These are phyloP conservation scores for Pseudococcus jackbeardsleyi DNA, from an alignment of 2,888 invertebrate species.

Conservation along the genomic window DNA sequence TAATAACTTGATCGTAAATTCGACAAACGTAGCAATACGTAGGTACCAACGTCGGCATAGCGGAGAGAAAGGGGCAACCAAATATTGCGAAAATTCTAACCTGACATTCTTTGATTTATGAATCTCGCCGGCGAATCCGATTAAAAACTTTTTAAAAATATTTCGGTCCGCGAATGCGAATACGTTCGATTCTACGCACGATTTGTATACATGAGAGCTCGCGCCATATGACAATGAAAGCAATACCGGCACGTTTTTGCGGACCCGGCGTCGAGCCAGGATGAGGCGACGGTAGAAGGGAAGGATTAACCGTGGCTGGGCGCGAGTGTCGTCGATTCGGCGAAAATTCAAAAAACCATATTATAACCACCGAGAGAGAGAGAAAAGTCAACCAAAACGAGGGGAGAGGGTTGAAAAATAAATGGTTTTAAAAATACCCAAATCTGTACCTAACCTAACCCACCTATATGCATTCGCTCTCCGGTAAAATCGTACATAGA, in stretches of 20 bases:
- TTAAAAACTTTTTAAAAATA: conserved; percentile 31
- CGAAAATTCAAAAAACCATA: background rate
- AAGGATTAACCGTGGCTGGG: background rate
- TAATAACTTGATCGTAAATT: background rate
- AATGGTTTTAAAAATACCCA: background rate
- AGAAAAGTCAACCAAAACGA: background rate
- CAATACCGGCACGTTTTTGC: background rate
- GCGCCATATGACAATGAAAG: conserved; percentile 43
- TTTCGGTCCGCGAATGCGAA: background rate
- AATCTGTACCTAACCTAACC: background rate
- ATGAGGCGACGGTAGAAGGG: background rate
- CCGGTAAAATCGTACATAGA: background rate
- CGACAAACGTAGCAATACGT: background rate
- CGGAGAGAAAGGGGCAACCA: background rate
- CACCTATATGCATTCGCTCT: too few species aligned
- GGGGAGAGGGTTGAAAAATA: background rate
- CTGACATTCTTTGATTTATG: conserved; percentile 31
- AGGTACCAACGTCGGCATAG: background rate
- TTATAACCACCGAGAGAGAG: background rate
- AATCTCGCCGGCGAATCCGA: conserved; percentile 17
- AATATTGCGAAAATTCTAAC: conserved; percentile 14
- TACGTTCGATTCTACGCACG: conserved; percentile 22
- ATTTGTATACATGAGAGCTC: background rate
- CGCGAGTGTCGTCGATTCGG: background rate
- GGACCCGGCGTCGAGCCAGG: background rate